Evolutionary conservation across 2,113 vertebrate genomes (phyloP), one percentile per base, ranked within the genome.

Genomic region (Cyanoderma ruficeps): DNA sequence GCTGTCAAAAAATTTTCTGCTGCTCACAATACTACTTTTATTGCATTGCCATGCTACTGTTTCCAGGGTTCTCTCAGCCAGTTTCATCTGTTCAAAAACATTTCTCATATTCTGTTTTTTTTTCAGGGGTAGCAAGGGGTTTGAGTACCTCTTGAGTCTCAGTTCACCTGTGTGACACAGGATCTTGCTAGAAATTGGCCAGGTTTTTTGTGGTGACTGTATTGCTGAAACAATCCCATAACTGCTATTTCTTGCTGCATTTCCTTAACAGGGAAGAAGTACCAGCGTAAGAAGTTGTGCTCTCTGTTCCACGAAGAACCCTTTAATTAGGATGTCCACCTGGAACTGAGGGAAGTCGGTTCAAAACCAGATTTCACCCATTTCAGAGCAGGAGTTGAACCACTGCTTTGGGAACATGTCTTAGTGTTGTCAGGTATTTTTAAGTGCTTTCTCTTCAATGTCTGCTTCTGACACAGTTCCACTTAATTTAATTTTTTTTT

Each of bases 351-450:
- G 44, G 30, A 77, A 70, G 9, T 63, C 0, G 1, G 22, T 59
- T 93, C 68, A 70, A 77, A 86, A 77, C 5, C 47, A 81, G 25
- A 30, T 86, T 77, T 71, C 30, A 31, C 25, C 49, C 8, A 15
- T 79, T 85, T 90, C 63, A 35, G 56, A 74, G 68, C 63, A 86
- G 33, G 28, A 91, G 39, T 3, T 50, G 76, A 77, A 47, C 44
- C 21, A n/a, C 33, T 59, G n/a, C 53, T 85, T 91, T 80, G 46
- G 52, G 41, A 92, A 31, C 33, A 6, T 67, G 19, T 67, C 52
- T 81, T 87, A 70, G 30, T 69, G 49, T 74, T 59, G 16, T 21
- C 86, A 95, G 93, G 86, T 97, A 92, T 81, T 91, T 76, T 83
- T 41, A 81, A 78, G 33, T 68, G 35, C 22, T 7, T 94, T 89